Percentiles rank a stretch among this genome's conserved stretches.
Evolutionary conservation across 2,797 vertebrate genomes (phyloP).

Genomic region (Apodemus agrarius): DNA sequence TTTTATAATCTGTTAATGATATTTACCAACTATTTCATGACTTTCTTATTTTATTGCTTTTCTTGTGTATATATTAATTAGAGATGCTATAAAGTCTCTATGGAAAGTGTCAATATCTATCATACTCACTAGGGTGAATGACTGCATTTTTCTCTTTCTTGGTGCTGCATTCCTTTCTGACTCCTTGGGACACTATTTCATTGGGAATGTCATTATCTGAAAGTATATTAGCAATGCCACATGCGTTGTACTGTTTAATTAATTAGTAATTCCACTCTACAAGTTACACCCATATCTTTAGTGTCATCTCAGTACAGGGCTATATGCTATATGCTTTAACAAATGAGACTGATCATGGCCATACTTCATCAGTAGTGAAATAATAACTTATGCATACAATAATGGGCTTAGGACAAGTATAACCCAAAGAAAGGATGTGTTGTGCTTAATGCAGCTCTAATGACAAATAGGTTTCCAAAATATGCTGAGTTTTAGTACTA

Average conservation of each 20-base stretch:
- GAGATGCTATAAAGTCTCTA: background rate
- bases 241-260: slow-evolving; percentile 11
- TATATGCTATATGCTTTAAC: background rate
- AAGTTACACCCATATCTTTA: slow-evolving; percentile 13
- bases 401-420: background rate
- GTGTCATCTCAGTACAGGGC: background rate
- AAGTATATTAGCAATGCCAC: background rate
- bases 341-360: slow-evolving; percentile 11
- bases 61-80: slow-evolving; percentile 36
- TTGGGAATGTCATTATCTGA: slow-evolving; percentile 20
- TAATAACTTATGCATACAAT: slow-evolving; percentile 25
- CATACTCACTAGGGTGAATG: background rate
- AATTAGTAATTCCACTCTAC: background rate
- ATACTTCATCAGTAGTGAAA: background rate
- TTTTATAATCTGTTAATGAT: background rate
- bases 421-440: slow-evolving; percentile 31
- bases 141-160: background rate
- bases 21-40: slow-evolving; percentile 2
- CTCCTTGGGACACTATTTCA: background rate
- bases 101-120: background rate
- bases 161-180: slow-evolving; percentile 29
- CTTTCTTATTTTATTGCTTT: slow-evolving; percentile 22
- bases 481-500: background rate
- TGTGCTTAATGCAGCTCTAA: slow-evolving; percentile 43
- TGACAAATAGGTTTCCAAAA: background rate